Conservation (phyloP, 1,140 invertebrate species). For the Eriocheir sinensis region DNA sequence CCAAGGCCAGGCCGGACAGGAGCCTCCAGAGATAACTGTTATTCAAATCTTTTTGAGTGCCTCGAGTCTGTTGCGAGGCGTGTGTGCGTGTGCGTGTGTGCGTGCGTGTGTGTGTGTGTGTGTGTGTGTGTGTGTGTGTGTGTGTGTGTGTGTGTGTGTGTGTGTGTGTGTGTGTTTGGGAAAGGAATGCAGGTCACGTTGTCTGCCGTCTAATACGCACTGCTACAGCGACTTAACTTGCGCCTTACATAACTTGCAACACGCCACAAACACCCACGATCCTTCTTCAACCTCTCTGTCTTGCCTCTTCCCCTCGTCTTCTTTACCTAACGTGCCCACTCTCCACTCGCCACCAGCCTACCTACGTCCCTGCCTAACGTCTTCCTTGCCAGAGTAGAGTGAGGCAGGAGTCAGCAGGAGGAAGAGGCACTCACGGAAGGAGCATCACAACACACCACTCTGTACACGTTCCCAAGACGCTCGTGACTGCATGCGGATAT, state of each 20-base stretch:
- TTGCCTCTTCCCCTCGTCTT: neutral
- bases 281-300: neutral
- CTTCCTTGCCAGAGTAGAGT: neutral
- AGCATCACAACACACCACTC: neutral
- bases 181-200: neutral
- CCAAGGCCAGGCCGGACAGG: neutral
- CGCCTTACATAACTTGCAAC: neutral
- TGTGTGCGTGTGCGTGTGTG: neutral
- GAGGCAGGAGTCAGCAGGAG: neutral
- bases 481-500: neutral
- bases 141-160: conserved; percentile 22
- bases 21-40: neutral
- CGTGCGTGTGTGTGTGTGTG: neutral
- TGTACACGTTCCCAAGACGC: neutral
- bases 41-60: neutral
- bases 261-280: neutral
- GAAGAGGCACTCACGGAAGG: neutral
- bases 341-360: neutral
- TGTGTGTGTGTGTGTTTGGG: neutral
- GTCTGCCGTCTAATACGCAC: no score
- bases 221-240: neutral
- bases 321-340: neutral
- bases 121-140: conserved; percentile 22
- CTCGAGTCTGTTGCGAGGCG: neutral
- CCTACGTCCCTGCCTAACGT: neutral